These are phyloP conservation scores for Dendropsophus ebraccatus DNA, from an alignment of 2,113 vertebrate genomes.

Conservation along the genomic window DNA sequence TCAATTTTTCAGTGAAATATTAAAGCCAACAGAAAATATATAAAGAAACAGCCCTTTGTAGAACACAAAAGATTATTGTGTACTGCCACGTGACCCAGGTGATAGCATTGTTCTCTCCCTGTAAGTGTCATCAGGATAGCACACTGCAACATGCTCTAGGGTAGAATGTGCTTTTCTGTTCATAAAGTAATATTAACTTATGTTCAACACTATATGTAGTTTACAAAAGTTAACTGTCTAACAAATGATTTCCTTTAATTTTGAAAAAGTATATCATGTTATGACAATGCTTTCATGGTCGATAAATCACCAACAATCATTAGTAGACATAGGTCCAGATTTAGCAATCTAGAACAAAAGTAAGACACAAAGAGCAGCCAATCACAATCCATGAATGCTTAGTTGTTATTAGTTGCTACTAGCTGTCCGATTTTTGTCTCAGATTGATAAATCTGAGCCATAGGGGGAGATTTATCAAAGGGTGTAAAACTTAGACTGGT, in stretches of 20 bases:
- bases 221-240: not conserved
- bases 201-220: not conserved
- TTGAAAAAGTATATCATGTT: not conserved
- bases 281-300: not conserved
- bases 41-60: not conserved
- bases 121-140: not conserved
- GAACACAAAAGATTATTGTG: not conserved
- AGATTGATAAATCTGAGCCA: too few relatives aligned
- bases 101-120: not conserved
- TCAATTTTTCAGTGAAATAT: not conserved
- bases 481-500: too few relatives aligned
- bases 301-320: not conserved
- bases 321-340: not conserved
- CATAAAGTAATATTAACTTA: not conserved
- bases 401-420: too few relatives aligned
- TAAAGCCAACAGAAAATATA: not conserved
- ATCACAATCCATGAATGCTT: too few relatives aligned
- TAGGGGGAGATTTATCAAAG: too few relatives aligned
- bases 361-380: too few relatives aligned
- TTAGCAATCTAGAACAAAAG: too few relatives aligned
- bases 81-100: not conserved
- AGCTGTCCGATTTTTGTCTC: too few relatives aligned
- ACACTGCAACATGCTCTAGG: not conserved
- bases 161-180: not conserved
- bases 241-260: not conserved